Percentiles rank a stretch among this genome's conserved stretches.
Evolutionary conservation across 2,113 vertebrate genomes (phyloP).

Genomic region (Colaptes auratus): DNA sequence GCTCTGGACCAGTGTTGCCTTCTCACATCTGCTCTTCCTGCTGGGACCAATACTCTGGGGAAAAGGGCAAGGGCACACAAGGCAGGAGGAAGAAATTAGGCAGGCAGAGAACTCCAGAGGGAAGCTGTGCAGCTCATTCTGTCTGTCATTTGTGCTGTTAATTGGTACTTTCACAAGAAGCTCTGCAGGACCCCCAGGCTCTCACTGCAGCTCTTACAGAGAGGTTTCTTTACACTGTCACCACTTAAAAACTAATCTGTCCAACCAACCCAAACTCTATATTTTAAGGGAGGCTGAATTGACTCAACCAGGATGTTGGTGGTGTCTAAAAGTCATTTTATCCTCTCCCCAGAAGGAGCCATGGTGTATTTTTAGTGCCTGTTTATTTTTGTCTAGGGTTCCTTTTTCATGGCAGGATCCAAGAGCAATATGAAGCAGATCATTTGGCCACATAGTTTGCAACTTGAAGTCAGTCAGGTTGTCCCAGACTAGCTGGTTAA

Average conservation of each 20-base stretch:
- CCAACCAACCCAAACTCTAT: background rate
- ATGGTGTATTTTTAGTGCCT: background rate
- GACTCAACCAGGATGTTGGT: constrained; percentile 27
- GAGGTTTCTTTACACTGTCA: background rate
- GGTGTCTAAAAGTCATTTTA: constrained; percentile 5
- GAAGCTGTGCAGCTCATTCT: background rate
- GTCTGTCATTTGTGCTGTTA: background rate
- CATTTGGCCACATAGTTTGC: background rate
- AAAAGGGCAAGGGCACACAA: background rate
- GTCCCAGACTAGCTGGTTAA: background rate
- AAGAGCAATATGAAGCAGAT: background rate
- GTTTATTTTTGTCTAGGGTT: constrained; percentile 29
- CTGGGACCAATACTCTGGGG: background rate
- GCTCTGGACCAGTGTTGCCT: background rate
- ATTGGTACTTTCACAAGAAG: background rate
- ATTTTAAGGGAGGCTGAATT: constrained; percentile 27
- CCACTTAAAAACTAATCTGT: background rate
- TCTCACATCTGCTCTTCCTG: background rate
- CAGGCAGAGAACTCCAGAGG: background rate
- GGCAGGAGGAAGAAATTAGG: background rate
- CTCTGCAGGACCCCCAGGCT: accelerated
- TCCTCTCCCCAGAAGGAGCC: background rate
- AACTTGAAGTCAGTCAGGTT: background rate
- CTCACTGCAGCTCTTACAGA: background rate
- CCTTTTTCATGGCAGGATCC: constrained; percentile 19